Base-by-base conservation (phyloP, 2,797 vertebrate genomes). In the Pelodytes ibericus region DNA sequence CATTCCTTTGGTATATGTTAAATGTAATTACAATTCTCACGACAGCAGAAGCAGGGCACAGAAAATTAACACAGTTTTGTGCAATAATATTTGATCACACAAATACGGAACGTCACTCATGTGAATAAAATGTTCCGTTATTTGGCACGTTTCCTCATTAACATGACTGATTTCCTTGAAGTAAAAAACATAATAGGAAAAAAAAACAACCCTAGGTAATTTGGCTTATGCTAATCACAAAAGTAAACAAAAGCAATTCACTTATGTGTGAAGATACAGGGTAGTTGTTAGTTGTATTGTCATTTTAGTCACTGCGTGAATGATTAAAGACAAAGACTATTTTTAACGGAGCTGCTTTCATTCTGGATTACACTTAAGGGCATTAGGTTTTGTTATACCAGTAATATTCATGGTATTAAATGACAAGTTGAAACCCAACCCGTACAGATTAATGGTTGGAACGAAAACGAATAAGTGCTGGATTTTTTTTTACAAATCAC, bases 1-100 rank as follows among this genome's bases (percentile, higher is more conserved):
- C 9, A 83, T 82, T 86, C 72, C 81, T 10, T 51, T 64, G 72
- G 74, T 70, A 70, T 18, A 80, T 82, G 62, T 83, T 59, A 80
- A 60, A 56, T 70, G 58, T 67, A 75, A 83, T 79, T 68, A 72
- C 65, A 27, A 27, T 63, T 9, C 67, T 77, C 33, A 82, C 74
- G 25, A 72, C 82, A 77, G 47, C 22, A 26, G 9, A 79, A 77
- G 18, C 74, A 80, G 69, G 74, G 33, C 0, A 74, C n/a, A 78
- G 11, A 72, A 62, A 73, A 84, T 72, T 76, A 65, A 61, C 41
- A 69, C 27, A 11, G 20, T 44, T 60, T 61, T 36, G 13, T 24
- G 60, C 4, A 61, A 47, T 10, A 36, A 64, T 66, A 81, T 64
- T 9, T 63, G 3, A 30, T 3, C 0, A 16, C 8, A 75, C 29